Base-by-base conservation (phyloP, 2,797 vertebrate genomes). In the Galaxias olidus region DNA sequence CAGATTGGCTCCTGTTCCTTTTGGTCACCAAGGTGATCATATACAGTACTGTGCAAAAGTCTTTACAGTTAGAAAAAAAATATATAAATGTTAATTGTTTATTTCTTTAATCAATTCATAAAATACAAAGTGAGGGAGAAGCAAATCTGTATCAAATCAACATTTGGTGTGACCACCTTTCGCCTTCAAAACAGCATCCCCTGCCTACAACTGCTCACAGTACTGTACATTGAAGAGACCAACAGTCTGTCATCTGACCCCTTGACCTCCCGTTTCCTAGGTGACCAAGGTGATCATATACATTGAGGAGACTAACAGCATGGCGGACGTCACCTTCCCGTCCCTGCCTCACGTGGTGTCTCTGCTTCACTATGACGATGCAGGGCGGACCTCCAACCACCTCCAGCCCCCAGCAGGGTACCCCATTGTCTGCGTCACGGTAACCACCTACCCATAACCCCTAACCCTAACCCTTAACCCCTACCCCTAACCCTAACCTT, bases 271-370 rank as follows among this genome's bases (percentile, higher is more conserved):
- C 85, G 93, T 66, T 96, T 96, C 65, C 93, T 83, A 98, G 97
- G 76, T 90, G 53, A 91, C 90, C 69, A 98, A 97, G 88, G 95
- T 91, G 43, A 96, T 96, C 54, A 91, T 98, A 58, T 97, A 97
- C 80, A 96, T 98, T n/a, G 96, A 98, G 84, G 96, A 98, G 90
- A 89, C 89, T 75, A 92, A 92, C 87, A 95, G 93, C 78, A 93
- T 96, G 94, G 95, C 95, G 0, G 96, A 97, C 12, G 95, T 96
- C 78, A 97, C 96, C 63, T 98, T 98, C 86, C 96, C 97, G 4
- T 95, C 97, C 0, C 85, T 93, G 66, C 97, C 96, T 65, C 93
- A 93, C 64, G 91, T 97, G 61, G 86, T 92, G 57, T 98, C 96
- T 8, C 88, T 98, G 66, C 84, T 97, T 72, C 88, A 93, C 68